phyloP scores from a whole-genome alignment of 2,797 vertebrate species.

The Acipenser transmontanus region DNA sequence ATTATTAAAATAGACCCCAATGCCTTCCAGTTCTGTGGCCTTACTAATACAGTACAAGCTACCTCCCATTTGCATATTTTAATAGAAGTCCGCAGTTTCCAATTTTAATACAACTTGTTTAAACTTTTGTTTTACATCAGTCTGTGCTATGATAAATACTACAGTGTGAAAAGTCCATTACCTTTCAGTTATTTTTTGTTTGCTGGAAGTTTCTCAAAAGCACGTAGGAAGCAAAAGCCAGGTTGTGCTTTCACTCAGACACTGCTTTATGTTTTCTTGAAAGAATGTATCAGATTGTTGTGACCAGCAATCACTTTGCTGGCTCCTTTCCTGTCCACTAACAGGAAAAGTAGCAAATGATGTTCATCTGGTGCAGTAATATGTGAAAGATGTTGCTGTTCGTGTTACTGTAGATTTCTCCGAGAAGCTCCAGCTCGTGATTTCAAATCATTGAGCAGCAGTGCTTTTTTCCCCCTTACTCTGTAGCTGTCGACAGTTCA shows the following conservation, averaged over 20 bases:
- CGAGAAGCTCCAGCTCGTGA: slow-evolving; percentile 55
- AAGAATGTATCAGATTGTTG: slow-evolving; percentile 40
- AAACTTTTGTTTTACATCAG: too few species aligned
- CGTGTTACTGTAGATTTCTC: slow-evolving; percentile 56
- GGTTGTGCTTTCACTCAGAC: not conserved
- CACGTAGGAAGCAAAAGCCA: not conserved
- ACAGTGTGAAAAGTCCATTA: slow-evolving; percentile 13
- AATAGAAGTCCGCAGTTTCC: too few species aligned
- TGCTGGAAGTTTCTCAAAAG: not conserved
- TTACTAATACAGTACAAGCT: not conserved
- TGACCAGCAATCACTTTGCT: slow-evolving; percentile 16
- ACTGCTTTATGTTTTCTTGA: slow-evolving; percentile 17
- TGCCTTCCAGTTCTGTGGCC: not conserved
- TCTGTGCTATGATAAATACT: too few species aligned
- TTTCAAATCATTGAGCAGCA: slow-evolving; percentile 49
- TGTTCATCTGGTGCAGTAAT: slow-evolving; percentile 58
- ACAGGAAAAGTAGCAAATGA: slow-evolving; percentile 44
- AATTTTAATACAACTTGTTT: too few species aligned
- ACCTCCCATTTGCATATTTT: too few species aligned
- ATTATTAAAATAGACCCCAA: not conserved
- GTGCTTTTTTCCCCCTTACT: not conserved
- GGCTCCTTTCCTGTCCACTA: slow-evolving; percentile 45
- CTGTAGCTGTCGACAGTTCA: slow-evolving; percentile 10
- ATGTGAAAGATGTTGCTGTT: slow-evolving; percentile 64
- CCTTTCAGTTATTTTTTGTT: slow-evolving; percentile 12